Evolutionary conservation across 2,113 vertebrate species (phyloP), one percentile per base, ranked within the genome.

Genomic region (Gymnocephalus cernua): DNA sequence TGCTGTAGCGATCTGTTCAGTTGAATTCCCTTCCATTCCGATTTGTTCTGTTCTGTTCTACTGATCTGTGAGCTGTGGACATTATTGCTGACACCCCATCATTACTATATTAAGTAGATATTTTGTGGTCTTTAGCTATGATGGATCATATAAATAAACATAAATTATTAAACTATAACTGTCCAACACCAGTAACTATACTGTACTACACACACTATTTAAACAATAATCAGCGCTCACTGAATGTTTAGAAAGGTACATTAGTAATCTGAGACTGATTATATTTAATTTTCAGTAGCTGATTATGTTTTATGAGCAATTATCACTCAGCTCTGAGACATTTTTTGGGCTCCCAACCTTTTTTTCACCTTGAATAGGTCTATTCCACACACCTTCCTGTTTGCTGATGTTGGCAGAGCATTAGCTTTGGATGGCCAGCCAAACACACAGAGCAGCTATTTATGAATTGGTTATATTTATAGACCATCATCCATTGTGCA

Each of bases 211-310:
- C 56, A 54, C 68, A 71, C 47, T 47, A 41, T 64, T 57, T 74
- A 83, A 88, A 83, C 81, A 84, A 76, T 62, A 74, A 74, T 71
- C 79, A 67, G 63, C 4, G 79, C 56, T 69, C 50, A 18, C 38
- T 53, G 45, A 47, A 11, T 81, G 61, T 83, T 85, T 71, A 38
- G 50, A 77, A 63, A 77, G 44, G 47, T n/a, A 25, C 66, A 62
- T 70, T 68, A 62, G 83, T 80, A 75, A 81, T 80, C 13, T 56
- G 67, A 74, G 27, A 62, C 29, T 71, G 76, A 83, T 72, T 80
- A 27, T 81, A 57, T 83, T 75, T 75, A 62, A 62, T 45, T 70
- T 86, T 82, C 59, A 88, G 78, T 77, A 63, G 74, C 68, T 87
- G 65, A 75, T 84, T 75, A 79, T 79, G 44, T 66, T 89, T 77